A percentile compares a stretch with the other conserved stretches of the same genome.
Conservation (phyloP, 2,797 vertebrate species). For the Dipus sagitta region DNA sequence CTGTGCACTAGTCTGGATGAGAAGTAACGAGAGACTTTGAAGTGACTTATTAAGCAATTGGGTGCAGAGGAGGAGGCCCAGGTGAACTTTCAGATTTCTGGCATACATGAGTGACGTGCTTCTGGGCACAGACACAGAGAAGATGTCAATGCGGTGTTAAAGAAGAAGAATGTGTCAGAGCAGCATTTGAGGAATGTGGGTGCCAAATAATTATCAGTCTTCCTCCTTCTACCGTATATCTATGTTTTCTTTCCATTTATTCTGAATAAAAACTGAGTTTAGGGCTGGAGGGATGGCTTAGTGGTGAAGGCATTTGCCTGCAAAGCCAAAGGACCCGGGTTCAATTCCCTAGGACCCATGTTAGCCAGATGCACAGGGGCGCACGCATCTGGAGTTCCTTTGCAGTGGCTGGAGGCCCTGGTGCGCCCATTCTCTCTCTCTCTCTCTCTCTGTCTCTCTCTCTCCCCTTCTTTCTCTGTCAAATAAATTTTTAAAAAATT, state of each 20-base stretch:
- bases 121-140: background rate
- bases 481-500: too few species aligned
- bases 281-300: too few species aligned
- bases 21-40: slow-evolving; percentile 15
- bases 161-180: slow-evolving; percentile 17
- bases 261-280: background rate
- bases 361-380: too few species aligned
- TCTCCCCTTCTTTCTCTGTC: too few species aligned
- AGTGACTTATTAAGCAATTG: background rate
- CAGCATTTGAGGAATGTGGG: background rate
- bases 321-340: too few species aligned
- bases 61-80: background rate
- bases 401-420: too few species aligned
- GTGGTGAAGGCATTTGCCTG: too few species aligned
- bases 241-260: background rate
- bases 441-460: too few species aligned
- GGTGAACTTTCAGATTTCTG: background rate
- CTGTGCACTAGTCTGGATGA: background rate
- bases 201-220: background rate
- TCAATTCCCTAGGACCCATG: too few species aligned
- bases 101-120: background rate
- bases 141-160: background rate
- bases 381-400: too few species aligned
- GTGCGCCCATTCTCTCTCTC: too few species aligned
- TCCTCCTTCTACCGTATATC: background rate